Base-by-base conservation (phyloP, 2,113 vertebrate genomes). In the Serinus canaria region DNA sequence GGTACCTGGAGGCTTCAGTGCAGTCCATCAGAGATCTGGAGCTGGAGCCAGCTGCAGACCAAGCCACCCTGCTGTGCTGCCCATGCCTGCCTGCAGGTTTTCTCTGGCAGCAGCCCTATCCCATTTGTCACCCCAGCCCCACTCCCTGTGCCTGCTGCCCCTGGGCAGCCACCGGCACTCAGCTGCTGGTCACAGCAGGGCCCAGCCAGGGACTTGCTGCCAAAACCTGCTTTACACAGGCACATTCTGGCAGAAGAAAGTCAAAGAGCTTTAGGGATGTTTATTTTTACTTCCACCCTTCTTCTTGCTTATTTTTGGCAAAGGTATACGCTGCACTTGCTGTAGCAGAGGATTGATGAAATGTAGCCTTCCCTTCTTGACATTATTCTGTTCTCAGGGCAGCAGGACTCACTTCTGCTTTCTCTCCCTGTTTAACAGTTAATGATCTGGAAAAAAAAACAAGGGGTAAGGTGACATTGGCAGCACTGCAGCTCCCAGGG, bases 391-490 rank as follows among this genome's bases (percentile, higher is more conserved):
- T 46, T 92, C 68, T 80, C 89, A 44, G 60, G 72, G 68, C 75
- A 59, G 60, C 28, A 2, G 86, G 60, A 78, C 86, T 88, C 1
- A 5, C 59, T 89, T 55, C 87, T 96, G 81, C 74, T 78, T 80
- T 92, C 70, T 66, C 82, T 96, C 94, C 53, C 89, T 93, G 60
- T 90, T 97, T 93, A 97, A 96, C 95, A 95, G 92, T 96, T 95
- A 95, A 97, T 94, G 95, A 95, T 81, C 83, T 94, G 94, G 91
- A 94, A 96, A 97, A 88, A 91, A 81, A 79, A 85, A 49, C 16
- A 33, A 59, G 73, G 76, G 27, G 44, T 94, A 92, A 96, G 91
- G 95, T 95, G 95, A 97, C 95, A 94, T 93, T 95, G 94, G 88
- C 85, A 81, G 56, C 0, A 1, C 81, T 30, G 58, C 69, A 68